phyloP scores from a whole-genome alignment of 2,888 invertebrate genomes.

The Frankliniella intonsa region DNA sequence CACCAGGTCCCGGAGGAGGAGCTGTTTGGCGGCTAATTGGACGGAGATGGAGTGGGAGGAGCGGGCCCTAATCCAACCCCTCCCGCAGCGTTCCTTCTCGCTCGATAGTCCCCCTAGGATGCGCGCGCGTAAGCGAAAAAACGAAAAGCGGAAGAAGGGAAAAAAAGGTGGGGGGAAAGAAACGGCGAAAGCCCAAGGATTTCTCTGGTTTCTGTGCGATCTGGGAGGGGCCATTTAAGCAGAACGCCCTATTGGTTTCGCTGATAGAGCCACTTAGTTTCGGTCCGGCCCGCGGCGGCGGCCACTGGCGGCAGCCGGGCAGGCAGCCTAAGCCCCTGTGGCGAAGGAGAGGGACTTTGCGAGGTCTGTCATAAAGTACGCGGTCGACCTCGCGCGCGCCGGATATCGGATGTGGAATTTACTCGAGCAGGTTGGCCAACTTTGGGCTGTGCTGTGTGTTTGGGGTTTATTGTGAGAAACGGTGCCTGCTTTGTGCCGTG shows the following conservation, averaged over 20 bases:
- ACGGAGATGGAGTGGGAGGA: conserved; percentile 47
- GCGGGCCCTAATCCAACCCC: conserved; percentile 47
- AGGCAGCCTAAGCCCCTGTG: not conserved
- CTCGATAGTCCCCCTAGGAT: conserved; percentile 1
- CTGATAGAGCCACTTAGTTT: conserved; percentile 19
- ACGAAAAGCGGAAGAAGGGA: no score
- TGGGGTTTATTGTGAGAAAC: no score
- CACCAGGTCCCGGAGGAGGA: conserved; percentile 27
- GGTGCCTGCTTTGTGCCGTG: no score
- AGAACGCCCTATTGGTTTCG: conserved; percentile 26
- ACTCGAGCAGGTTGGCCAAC: no score
- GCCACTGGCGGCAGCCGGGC: not conserved
- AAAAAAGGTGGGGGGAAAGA: not conserved
- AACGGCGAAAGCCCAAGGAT: not conserved
- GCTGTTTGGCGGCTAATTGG: conserved; percentile 30
- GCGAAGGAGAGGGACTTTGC: not conserved
- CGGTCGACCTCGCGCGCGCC: no score
- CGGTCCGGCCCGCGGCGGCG: not conserved
- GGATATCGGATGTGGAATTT: no score
- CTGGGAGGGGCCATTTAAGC: conserved; percentile 12
- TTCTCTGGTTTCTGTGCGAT: conserved; percentile 5
- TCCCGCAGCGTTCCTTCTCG: conserved; percentile 32
- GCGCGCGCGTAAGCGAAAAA: not conserved
- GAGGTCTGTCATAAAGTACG: not conserved
- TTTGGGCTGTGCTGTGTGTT: no score